These are phyloP conservation scores for Dicyrtomina minuta DNA, from an alignment of 2,888 invertebrate species.

Conservation along the genomic window DNA sequence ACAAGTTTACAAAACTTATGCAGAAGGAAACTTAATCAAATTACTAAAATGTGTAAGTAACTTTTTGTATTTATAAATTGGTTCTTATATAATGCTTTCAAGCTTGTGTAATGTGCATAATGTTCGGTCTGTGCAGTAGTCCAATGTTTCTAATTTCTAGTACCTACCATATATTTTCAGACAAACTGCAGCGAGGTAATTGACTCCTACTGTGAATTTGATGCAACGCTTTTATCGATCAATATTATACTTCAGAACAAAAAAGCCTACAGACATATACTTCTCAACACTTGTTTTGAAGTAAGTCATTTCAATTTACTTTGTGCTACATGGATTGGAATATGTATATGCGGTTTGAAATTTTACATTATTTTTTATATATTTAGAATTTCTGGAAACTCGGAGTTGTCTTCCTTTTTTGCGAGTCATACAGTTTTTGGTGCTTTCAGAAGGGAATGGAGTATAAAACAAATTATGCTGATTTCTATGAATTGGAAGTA, in stretches of 20 bases:
- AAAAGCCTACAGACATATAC: slow-evolving; percentile 79
- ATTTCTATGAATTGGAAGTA: slow-evolving; percentile 51
- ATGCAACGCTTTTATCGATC: slow-evolving; percentile 81
- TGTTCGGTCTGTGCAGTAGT: too few species aligned
- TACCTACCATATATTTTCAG: slow-evolving; percentile 62
- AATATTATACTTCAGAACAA: slow-evolving; percentile 79
- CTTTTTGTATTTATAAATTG: background rate
- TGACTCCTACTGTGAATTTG: slow-evolving; percentile 90
- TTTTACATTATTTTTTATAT: background rate
- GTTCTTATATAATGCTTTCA: too few species aligned
- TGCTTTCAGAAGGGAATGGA: slow-evolving; percentile 51
- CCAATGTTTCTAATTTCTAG: too few species aligned
- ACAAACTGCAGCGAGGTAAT: slow-evolving; percentile 71
- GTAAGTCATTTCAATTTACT: too few species aligned
- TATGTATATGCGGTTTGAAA: background rate
- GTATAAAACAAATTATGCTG: slow-evolving; percentile 26
- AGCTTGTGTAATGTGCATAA: too few species aligned
- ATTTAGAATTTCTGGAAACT: slow-evolving; percentile 74
- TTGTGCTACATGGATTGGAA: background rate
- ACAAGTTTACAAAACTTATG: slow-evolving; percentile 50
- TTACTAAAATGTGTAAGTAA: slow-evolving; percentile 48
- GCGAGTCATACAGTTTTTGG: slow-evolving; percentile 80
- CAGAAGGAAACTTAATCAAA: slow-evolving; percentile 49
- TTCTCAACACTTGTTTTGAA: slow-evolving; percentile 77
- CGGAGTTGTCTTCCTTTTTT: slow-evolving; percentile 71